Base-by-base conservation (phyloP, 2,888 invertebrate species). In the Eupsilia transversa region DNA sequence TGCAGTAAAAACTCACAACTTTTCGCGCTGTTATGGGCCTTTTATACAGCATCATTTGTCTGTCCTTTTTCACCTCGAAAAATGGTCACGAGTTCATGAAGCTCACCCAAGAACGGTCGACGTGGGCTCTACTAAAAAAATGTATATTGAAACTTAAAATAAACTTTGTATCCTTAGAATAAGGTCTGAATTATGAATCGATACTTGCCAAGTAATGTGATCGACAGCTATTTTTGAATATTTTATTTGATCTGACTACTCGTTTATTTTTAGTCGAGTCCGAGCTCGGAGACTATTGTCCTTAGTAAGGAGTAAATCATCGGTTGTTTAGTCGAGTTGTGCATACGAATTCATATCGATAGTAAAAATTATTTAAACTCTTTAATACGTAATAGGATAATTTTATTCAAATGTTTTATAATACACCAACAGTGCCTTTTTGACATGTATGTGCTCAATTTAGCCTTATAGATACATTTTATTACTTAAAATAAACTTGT, bases 401-500 rank as follows among this genome's bases (percentile, higher is more conserved):
- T 67, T 60, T 54, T 52, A 80, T 52, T 74, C 20, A 43, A 77
- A 72, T 66, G n/a, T 35, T 59, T 46, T 33, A 14, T 67, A 68
- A 57, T 33, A 61, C 38, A 67, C 52, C 38, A 77, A 57, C 66
- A 80, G 80, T 80, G 77, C 77, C 80, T 77, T 79, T 75, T 79
- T 85, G 82, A 72, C 77, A 76, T 38, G 38, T 65, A 70, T 75
- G 63, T 84, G 84, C 79, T 84, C 79, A 86, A 81, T 69, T 65
- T 61, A 68, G 57, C 63, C 68, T 65, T 66, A 71, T 69, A 75
- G 33, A 72, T 64, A 73, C 73, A 78, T 67, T 77, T 67, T 67
- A 64, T 66, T 60, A 56, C 68, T 69, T 30, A 27, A 49, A 72
- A 63, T 60, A 57, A 63, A 66, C 54, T 64, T 33, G 17, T 46